phyloP scores from a whole-genome alignment of 2,797 vertebrate species.

The Rhinatrema bivittatum region DNA sequence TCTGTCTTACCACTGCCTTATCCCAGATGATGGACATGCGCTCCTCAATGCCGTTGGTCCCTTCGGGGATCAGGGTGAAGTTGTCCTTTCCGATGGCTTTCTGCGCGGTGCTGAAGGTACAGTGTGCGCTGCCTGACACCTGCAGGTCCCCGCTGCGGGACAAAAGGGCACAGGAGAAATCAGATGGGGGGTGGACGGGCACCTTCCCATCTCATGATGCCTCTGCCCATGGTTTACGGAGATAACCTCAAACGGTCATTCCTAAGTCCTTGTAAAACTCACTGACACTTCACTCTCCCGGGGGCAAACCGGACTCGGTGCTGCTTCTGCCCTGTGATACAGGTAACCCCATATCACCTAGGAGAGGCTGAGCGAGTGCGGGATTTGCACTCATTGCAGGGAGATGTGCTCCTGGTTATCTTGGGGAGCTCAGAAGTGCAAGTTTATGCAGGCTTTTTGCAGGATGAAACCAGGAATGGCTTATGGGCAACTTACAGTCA shows the following conservation, averaged over 20 bases:
- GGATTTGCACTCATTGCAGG: no score
- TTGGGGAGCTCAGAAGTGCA: no score
- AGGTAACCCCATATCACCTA: no score
- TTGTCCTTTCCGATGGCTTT: slow-evolving; percentile 96
- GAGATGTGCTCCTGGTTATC: no score
- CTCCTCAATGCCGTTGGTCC: slow-evolving; percentile 91
- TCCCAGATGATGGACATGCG: slow-evolving; percentile 95
- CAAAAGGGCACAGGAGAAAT: neutral
- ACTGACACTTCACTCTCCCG: no score
- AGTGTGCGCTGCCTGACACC: slow-evolving; percentile 88
- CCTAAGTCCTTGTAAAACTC: neutral
- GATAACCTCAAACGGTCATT: no score
- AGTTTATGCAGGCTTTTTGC: no score
- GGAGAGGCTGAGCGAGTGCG: no score
- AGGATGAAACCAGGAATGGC: no score
- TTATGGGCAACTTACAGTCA: no score
- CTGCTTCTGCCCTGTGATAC: no score
- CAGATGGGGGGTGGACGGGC: neutral
- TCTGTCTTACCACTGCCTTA: slow-evolving; percentile 86
- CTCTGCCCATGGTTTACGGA: accelerated
- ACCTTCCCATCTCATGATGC: neutral
- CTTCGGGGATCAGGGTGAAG: slow-evolving; percentile 93
- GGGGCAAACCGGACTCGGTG: no score
- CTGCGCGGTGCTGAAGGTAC: slow-evolving; percentile 93
- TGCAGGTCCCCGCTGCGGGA: slow-evolving; percentile 83